Evolutionary conservation across 1,140 invertebrate genomes (phyloP), one percentile per base, ranked within the genome.

Genomic region (Planococcus citri): DNA sequence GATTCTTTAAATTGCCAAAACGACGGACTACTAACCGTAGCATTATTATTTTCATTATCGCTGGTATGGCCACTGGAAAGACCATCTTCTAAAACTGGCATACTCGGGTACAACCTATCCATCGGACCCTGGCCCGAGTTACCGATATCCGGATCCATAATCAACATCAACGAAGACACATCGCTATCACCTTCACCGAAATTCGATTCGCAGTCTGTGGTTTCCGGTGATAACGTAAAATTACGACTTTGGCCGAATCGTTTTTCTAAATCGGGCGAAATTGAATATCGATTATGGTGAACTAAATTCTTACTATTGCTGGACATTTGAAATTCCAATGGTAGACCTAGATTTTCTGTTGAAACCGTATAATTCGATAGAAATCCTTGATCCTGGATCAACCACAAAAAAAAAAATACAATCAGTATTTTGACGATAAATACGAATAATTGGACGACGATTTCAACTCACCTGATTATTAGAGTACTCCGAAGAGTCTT

Each of bases 1-100:
- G n/a, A n/a, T n/a, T n/a, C n/a, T n/a, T n/a, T n/a, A n/a, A n/a
- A n/a, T n/a, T n/a, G n/a, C 21, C 57, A 20, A 60, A 22, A 60
- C 6, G 20, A 17, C 9, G 8, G 4, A 25, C 25, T 67, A 73
- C 71, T 71, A 73, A 77, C 76, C 37, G 75, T 77, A 12, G 85
- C 85, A 77, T 88, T 89, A 78, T 90, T 90, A 77, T 94, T 94
- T 76, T 95, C 94, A 0, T 86, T 90, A 78, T 96, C 94, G 73
- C 92, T 95, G 1, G 88, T 90, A 76, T 95, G 93, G 17, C 93
- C 94, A 60, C 89, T 91, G 64, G 92, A 87, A 72, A 97, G 76
- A 72, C 94, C 94, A 79, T 97, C 94, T 79, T 97, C 94, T 12
- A 97, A 83, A n/a, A 95, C 88, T 0, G 95, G 95, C 90, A 97